Evolutionary conservation across 1,140 invertebrate species (phyloP).

Genomic region (Orchestia grillus): DNA sequence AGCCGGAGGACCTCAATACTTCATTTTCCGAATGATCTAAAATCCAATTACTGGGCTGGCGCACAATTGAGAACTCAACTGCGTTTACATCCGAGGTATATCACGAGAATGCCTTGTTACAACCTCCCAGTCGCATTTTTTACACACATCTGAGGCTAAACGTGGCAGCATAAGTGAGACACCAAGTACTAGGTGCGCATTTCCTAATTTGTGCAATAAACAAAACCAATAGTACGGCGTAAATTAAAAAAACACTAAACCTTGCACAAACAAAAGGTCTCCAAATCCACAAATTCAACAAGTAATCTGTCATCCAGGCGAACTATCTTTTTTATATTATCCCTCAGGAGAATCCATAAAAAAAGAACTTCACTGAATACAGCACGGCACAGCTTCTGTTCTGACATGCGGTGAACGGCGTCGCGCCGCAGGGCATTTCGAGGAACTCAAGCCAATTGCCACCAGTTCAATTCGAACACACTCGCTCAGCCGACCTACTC

Average conservation of each 20-base stretch:
- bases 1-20: background rate
- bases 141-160: background rate
- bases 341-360: background rate
- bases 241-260: too few relatives aligned
- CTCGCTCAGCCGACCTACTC: background rate
- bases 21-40: background rate
- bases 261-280: background rate
- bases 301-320: background rate
- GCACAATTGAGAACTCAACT: background rate
- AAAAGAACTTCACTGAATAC: background rate
- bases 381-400: background rate
- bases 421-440: background rate
- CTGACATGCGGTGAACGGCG: background rate
- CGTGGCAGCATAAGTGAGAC: background rate
- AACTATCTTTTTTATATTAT: background rate
- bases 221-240: too few relatives aligned
- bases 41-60: background rate
- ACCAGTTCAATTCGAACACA: background rate
- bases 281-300: background rate
- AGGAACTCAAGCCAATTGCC: background rate
- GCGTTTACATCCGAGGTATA: background rate
- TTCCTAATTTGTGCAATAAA: too few relatives aligned
- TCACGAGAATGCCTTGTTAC: background rate
- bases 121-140: background rate
- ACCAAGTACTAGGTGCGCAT: background rate